Conservation (phyloP, 2,888 invertebrate genomes). For the Pilophorus perplexus region DNA sequence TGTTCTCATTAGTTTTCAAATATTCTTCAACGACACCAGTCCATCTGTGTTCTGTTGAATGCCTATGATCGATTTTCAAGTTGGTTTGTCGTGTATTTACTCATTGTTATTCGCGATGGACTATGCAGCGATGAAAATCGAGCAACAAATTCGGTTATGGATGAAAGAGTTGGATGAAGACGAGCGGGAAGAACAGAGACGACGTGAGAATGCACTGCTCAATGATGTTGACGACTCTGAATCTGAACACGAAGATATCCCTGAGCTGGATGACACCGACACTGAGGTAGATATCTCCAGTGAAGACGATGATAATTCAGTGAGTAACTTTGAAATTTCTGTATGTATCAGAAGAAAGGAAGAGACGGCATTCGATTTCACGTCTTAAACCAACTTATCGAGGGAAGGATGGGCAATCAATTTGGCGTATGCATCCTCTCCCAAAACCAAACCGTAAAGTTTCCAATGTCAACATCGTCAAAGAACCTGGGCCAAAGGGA, state of each 20-base stretch:
- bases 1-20: too few species aligned
- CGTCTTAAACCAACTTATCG: neutral
- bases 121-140: neutral
- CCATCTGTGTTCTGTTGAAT: neutral
- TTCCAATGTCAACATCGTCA: neutral
- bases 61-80: too few species aligned
- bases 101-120: neutral
- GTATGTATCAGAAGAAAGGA: neutral
- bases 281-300: neutral
- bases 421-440: neutral
- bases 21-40: neutral
- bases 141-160: neutral
- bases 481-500: conserved; percentile 6
- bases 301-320: neutral
- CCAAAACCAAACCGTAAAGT: neutral
- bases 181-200: neutral
- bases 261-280: neutral
- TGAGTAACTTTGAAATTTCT: neutral
- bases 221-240: neutral
- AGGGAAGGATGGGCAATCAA: neutral
- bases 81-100: too few species aligned
- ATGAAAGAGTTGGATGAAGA: neutral
- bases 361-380: neutral
- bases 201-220: neutral
- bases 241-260: neutral